A percentile compares a stretch with the other conserved stretches of the same genome.
These are phyloP conservation scores for Linyphia triangularis DNA, from an alignment of 2,888 invertebrate species.

Conservation along the genomic window DNA sequence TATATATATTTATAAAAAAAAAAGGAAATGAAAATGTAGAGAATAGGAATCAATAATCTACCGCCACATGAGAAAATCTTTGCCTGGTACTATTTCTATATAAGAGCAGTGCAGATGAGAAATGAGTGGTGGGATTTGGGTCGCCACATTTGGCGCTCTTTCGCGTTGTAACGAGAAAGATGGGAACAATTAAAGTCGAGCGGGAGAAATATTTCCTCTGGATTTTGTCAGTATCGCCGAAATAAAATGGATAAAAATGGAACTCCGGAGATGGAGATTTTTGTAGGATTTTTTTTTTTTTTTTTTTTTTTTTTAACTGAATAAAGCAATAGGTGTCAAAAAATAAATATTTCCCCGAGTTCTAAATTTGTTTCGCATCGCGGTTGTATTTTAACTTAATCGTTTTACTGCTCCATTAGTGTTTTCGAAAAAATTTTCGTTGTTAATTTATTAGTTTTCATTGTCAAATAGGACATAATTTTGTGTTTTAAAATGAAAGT, in stretches of 20 bases:
- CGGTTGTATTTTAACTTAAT: background rate
- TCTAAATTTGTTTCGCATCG: background rate
- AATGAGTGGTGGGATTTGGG: constrained; percentile 42
- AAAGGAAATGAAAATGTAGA: constrained; percentile 19
- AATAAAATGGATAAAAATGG: constrained; percentile 1
- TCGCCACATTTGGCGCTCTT: constrained; percentile 30
- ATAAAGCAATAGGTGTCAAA: background rate
- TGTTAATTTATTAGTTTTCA: no score
- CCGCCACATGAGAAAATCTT: constrained; percentile 34
- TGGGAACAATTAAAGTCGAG: background rate
- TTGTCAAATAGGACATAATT: no score
- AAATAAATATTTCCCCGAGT: background rate
- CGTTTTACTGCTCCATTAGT: no score
- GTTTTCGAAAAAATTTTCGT: no score
- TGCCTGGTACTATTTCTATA: constrained; percentile 40
- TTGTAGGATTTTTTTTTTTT: no score
- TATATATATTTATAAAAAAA: constrained; percentile 37
- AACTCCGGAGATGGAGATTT: background rate
- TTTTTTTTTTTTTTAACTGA: no score
- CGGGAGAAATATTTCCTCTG: constrained; percentile 1
- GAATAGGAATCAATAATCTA: constrained; percentile 48
- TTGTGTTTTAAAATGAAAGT: no score
- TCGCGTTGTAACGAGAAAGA: constrained; percentile 13
- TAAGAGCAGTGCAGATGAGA: constrained; percentile 35
- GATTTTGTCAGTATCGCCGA: background rate